Base-by-base conservation (phyloP, 2,797 vertebrate species). In the Pangasius mekongensis region DNA sequence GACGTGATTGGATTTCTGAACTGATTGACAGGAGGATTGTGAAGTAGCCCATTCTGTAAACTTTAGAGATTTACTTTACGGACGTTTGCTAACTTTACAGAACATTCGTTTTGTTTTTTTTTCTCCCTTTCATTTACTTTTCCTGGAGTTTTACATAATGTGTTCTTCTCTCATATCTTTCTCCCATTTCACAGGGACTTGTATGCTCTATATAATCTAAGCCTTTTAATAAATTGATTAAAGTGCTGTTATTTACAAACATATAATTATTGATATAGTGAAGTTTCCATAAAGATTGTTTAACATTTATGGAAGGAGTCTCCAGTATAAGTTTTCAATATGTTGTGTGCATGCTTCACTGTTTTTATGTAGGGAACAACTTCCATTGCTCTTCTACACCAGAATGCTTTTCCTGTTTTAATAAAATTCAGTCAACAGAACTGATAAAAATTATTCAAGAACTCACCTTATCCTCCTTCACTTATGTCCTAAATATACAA, bases 1-100 rank as follows among this genome's bases (percentile, higher is more conserved):
- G 82, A 73, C 47, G 56, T 43, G 86, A 91, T 91, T 88, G 88
- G 80, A 85, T 85, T 39, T 60, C 74, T 74, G 67, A 81, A 71
- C 30, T 83, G 76, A 89, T 69, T 85, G 86, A 89, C 86, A 84
- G 81, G 30, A 56, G n/a, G 14, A 83, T 56, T 88, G 80, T 27
- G 60, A 67, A 49, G 43, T 47, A 47, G 16, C 14, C 36, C 0
- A 3, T 30, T 66, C 58, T 83, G 30, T 5, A 39, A 60, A 62
- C 24, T 27, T 64, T 18, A 64, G 58, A 47, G 13, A 77, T 30
- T 77, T 54, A 24, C 20, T 73, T 73, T 73, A 43, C 36, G 3
- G 27, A n/a, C 27, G 8, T 78, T 56, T 56, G 52, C 49, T 33
- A 36, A 36, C 4, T 58, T 58, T 39, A 36, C 18, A 60, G 30